phyloP scores from a whole-genome alignment of 2,888 invertebrate species.

The Falcaria lacertinaria region DNA sequence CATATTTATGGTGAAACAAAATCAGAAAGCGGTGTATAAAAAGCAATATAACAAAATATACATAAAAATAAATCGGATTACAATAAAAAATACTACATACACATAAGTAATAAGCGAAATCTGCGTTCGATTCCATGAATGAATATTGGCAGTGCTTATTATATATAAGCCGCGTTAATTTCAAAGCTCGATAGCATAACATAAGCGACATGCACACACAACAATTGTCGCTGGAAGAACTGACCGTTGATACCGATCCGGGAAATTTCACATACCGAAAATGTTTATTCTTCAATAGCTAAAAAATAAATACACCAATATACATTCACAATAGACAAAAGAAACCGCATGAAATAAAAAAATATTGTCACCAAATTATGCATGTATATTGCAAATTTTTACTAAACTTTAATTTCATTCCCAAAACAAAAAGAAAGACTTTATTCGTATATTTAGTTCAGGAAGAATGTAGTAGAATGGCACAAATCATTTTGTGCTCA shows the following conservation, averaged over 20 bases:
- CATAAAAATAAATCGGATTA: not conserved
- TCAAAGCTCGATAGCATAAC: constrained; percentile 16
- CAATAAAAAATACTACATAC: constrained; percentile 4
- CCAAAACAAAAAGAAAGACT: not conserved
- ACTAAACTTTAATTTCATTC: not conserved
- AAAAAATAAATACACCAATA: constrained; percentile 78
- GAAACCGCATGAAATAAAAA: constrained; percentile 20
- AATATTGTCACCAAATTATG: constrained; percentile 15
- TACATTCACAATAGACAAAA: constrained; percentile 63
- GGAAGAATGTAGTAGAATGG: no score
- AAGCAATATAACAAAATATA: constrained; percentile 2
- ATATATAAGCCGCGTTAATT: constrained; percentile 4
- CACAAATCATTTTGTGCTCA: no score
- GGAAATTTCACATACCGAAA: constrained; percentile 80
- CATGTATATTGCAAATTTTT: constrained; percentile 1
- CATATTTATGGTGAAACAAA: not conserved
- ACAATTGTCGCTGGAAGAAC: constrained; percentile 62
- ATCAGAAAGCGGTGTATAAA: not conserved
- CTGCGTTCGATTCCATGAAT: constrained; percentile 37
- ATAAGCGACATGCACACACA: constrained; percentile 70
- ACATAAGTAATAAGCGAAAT: constrained; percentile 15
- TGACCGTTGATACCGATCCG: constrained; percentile 75
- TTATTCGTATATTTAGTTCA: no score
- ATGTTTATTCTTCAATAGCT: constrained; percentile 78
- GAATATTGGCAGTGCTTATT: constrained; percentile 59